phyloP scores from a whole-genome alignment of 2,888 invertebrate genomes.

The Tachina grossa region DNA sequence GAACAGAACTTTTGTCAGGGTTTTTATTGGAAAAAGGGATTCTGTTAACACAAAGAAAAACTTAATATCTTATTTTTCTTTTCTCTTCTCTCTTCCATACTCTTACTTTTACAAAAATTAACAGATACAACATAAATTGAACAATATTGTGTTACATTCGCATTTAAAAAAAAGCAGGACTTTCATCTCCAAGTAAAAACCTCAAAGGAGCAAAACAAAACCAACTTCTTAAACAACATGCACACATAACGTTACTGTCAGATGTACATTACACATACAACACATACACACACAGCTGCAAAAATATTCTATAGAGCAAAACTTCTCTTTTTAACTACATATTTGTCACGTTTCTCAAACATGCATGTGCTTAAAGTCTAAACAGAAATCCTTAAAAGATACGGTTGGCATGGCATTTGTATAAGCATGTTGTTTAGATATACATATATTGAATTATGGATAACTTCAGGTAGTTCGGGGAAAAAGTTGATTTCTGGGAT shows the following conservation, averaged over 20 bases:
- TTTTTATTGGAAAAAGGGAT: conserved; percentile 18
- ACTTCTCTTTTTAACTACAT: conserved; percentile 29
- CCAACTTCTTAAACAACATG: conserved; percentile 46
- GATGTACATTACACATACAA: neutral
- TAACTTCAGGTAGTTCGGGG: no score
- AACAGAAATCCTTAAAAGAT: neutral
- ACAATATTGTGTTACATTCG: conserved; percentile 53
- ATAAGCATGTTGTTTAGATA: neutral
- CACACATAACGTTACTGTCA: neutral
- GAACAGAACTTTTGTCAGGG: conserved; percentile 24
- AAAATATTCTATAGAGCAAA: conserved; percentile 6
- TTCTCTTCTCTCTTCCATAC: neutral
- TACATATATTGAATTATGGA: no score
- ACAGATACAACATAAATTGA: conserved; percentile 41
- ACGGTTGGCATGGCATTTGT: neutral
- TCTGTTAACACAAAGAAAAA: conserved; percentile 41
- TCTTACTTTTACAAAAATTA: neutral
- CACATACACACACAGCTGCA: neutral
- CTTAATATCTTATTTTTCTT: conserved; percentile 10
- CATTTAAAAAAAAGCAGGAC: neutral
- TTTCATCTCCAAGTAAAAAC: conserved; percentile 6
- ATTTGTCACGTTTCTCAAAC: conserved; percentile 67
- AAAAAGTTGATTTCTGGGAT: no score
- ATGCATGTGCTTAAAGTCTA: conserved; percentile 55
- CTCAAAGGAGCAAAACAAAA: conserved; percentile 57